Conservation (phyloP, 2,797 vertebrate genomes). For the Melanotaenia nigrans region DNA sequence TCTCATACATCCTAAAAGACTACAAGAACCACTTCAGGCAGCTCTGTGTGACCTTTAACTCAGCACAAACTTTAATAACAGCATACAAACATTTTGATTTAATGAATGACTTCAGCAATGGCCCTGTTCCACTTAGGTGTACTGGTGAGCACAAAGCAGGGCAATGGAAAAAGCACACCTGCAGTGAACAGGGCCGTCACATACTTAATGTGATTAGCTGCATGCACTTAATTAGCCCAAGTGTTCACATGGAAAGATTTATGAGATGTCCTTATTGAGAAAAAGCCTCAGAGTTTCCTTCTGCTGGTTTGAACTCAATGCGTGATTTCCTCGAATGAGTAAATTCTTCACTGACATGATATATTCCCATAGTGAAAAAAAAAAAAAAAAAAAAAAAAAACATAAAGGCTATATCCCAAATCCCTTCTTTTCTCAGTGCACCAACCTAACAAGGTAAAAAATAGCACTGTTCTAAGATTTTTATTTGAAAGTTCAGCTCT, state of each 20-base stretch:
- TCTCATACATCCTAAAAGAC: not conserved
- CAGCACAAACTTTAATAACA: not conserved
- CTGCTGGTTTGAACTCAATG: slow-evolving; percentile 6
- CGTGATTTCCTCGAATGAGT: not conserved
- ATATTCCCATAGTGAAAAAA: slow-evolving; percentile 3
- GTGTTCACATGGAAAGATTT: not conserved
- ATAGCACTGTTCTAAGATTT: slow-evolving; percentile 28
- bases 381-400: not conserved
- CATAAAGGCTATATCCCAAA: slow-evolving; percentile 5
- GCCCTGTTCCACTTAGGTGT: not conserved
- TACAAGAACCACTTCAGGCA: not conserved
- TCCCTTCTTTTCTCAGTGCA: slow-evolving; percentile 12
- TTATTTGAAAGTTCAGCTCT: slow-evolving; percentile 25
- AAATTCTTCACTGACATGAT: slow-evolving; percentile 2
- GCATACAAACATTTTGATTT: not conserved
- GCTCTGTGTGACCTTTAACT: not conserved
- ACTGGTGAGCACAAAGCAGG: not conserved
- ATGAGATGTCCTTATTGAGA: not conserved
- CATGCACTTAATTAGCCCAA: slow-evolving; percentile 21
- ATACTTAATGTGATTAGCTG: slow-evolving; percentile 20
- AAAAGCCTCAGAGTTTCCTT: not conserved
- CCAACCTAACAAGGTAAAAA: slow-evolving; percentile 33
- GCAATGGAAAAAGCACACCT: slow-evolving; percentile 8
- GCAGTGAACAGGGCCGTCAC: slow-evolving; percentile 3
- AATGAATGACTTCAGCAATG: slow-evolving; percentile 6